A percentile compares a stretch with the other conserved stretches of the same genome.
phyloP scores from a whole-genome alignment of 2,113 vertebrate species.

The Thalassoma bifasciatum region DNA sequence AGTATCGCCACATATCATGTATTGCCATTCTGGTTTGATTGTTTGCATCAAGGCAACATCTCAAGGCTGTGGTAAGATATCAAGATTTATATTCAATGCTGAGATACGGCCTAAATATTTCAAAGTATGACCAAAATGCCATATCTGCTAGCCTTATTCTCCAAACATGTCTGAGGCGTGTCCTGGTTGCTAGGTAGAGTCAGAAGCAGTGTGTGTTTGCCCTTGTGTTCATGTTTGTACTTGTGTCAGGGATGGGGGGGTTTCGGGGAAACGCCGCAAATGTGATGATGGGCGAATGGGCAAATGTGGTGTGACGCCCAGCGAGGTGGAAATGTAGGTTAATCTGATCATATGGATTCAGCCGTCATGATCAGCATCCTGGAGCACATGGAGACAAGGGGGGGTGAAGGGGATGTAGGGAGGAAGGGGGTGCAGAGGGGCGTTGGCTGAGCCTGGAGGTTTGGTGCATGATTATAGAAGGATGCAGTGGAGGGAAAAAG shows the following conservation, averaged over 20 bases:
- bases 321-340: conserved; percentile 78
- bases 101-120: no score
- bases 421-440: conserved; percentile 27
- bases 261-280: conserved; percentile 61
- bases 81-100: no score
- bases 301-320: conserved; percentile 44
- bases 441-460: conserved; percentile 34
- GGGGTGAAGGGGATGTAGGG: background rate
- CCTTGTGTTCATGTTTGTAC: conserved; percentile 3
- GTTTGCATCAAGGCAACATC: no score
- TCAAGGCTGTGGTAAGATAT: no score
- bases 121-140: no score
- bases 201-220: conserved; percentile 6
- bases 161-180: background rate
- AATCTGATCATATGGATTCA: conserved; percentile 71
- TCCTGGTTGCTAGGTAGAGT: conserved; percentile 35
- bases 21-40: no score
- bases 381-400: conserved; percentile 4
- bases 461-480: conserved; percentile 32
- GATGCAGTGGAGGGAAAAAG: conserved; percentile 12
- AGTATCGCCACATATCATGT: no score
- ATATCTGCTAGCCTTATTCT: no score
- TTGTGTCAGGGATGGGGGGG: background rate
- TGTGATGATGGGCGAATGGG: conserved; percentile 56
- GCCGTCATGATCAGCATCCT: conserved; percentile 39